phyloP scores from a whole-genome alignment of 2,888 invertebrate genomes.

The Drosophila kuntzei region DNA sequence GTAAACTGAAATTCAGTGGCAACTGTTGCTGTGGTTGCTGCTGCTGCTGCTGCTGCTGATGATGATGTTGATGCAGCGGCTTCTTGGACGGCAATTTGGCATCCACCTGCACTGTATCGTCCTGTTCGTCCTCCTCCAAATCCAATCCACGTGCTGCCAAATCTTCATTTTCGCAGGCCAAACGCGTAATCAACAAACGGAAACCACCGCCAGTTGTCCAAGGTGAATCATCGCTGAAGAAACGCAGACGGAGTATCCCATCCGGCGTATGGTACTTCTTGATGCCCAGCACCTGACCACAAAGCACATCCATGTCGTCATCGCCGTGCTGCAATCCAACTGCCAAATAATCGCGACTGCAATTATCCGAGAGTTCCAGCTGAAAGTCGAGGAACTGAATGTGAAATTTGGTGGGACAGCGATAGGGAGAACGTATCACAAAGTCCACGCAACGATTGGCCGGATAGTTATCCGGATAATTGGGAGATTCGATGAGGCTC shows the following conservation, averaged over 20 bases:
- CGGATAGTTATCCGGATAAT: slow-evolving; percentile 86
- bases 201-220: slow-evolving; percentile 85
- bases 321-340: slow-evolving; percentile 84
- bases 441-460: slow-evolving; percentile 86
- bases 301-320: slow-evolving; percentile 85
- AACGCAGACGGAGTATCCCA: slow-evolving; percentile 86
- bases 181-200: slow-evolving; percentile 86
- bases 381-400: slow-evolving; percentile 87
- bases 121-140: slow-evolving; percentile 51
- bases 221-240: slow-evolving; percentile 84
- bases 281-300: slow-evolving; percentile 86
- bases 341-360: slow-evolving; percentile 86
- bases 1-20: slow-evolving; percentile 24
- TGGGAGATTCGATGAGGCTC: slow-evolving; percentile 86
- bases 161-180: slow-evolving; percentile 84
- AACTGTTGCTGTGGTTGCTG: background rate
- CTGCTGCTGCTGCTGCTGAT: slow-evolving; percentile 51
- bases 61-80: slow-evolving; percentile 46
- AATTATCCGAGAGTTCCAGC: slow-evolving; percentile 86
- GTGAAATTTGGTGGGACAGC: slow-evolving; percentile 86
- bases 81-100: slow-evolving; percentile 66
- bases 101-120: slow-evolving; percentile 66
- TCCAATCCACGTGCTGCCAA: slow-evolving; percentile 55
- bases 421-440: slow-evolving; percentile 86
- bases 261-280: slow-evolving; percentile 86